A percentile compares a stretch with the other conserved stretches of the same genome.
Evolutionary conservation across 2,888 invertebrate genomes (phyloP).

Genomic region (Tinea trinotella): DNA sequence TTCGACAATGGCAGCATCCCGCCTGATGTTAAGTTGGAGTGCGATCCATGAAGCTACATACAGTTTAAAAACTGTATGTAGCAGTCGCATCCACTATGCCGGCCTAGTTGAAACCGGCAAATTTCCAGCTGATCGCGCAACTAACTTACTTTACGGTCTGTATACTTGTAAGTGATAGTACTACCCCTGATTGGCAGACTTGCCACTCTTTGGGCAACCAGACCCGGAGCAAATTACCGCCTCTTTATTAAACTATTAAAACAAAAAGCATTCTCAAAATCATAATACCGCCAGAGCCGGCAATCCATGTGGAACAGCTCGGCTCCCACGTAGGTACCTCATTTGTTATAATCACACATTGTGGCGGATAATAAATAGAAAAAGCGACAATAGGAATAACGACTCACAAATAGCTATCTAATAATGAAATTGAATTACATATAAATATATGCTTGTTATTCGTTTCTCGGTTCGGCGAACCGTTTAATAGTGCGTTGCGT

Average conservation of each 20-base stretch:
- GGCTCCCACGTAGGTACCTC: conserved; percentile 49
- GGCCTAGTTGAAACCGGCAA: too few species aligned
- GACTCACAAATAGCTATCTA: conserved; percentile 64
- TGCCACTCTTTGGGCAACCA: too few species aligned
- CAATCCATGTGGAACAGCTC: conserved; percentile 47
- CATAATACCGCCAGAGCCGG: conserved; percentile 8
- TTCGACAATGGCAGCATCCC: too few species aligned
- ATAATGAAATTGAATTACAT: conserved; percentile 68
- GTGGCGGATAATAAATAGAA: conserved; percentile 66
- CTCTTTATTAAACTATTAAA: neutral
- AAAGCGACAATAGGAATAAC: conserved; percentile 69
- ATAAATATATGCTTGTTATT: conserved; percentile 59
- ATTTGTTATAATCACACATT: conserved; percentile 68
- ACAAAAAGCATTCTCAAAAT: conserved; percentile 2
- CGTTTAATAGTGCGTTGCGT: conserved; percentile 51
- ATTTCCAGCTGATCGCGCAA: too few species aligned
- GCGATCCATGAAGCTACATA: too few species aligned
- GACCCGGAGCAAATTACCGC: too few species aligned
- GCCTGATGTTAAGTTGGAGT: too few species aligned
- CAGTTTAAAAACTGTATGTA: too few species aligned
- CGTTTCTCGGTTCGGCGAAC: conserved; percentile 57
- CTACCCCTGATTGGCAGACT: too few species aligned
- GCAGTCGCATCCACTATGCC: too few species aligned
- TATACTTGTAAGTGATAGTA: too few species aligned
- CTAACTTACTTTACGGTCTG: too few species aligned